Conservation (phyloP, 2,888 invertebrate genomes). For the Drosophila peninsularis region DNA sequence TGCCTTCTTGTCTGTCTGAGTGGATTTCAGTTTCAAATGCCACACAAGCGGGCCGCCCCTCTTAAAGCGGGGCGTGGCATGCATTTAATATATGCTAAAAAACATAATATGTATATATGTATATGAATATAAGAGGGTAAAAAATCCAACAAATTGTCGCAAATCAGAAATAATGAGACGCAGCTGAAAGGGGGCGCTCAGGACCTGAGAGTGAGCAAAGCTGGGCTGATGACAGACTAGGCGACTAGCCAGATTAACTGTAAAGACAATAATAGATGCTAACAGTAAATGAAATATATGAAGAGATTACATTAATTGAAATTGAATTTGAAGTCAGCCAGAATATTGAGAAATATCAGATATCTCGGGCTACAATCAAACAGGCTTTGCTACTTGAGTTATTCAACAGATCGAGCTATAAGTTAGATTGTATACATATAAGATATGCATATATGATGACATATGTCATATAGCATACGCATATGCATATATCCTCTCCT, state of each 20-base stretch:
- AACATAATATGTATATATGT: neutral
- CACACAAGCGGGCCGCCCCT: constrained; percentile 23
- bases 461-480: too few species aligned
- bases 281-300: neutral
- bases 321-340: neutral
- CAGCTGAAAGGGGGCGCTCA: constrained; percentile 48
- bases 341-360: too few species aligned
- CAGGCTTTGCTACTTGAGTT: too few species aligned
- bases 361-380: too few species aligned
- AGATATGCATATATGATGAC: too few species aligned
- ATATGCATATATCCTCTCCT: too few species aligned
- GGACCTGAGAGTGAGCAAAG: neutral
- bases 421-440: too few species aligned
- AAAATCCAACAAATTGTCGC: constrained; percentile 61
- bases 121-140: constrained; percentile 8
- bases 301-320: neutral
- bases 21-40: constrained; percentile 52
- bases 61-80: constrained; percentile 41
- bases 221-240: neutral
- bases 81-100: constrained; percentile 40
- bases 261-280: neutral
- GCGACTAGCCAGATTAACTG: neutral
- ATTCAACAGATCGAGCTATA: too few species aligned
- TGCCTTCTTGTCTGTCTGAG: constrained; percentile 26
- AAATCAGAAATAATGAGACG: constrained; percentile 77